Evolutionary conservation across 2,113 vertebrate genomes (phyloP).

Genomic region (Formicarius rufipectus): DNA sequence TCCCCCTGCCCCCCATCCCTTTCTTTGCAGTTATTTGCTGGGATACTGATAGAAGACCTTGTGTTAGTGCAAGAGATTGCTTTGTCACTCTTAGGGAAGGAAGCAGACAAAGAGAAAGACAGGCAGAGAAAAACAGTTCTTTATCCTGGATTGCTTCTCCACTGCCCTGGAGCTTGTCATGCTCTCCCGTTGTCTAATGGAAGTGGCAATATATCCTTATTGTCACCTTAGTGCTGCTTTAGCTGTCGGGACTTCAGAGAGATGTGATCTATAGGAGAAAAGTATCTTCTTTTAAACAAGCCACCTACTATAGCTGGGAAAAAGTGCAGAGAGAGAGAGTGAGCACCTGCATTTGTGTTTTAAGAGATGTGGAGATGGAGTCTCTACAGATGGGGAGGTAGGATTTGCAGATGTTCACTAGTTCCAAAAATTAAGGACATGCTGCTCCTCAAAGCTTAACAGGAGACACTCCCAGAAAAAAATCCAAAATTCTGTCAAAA

Average conservation of each 20-base stretch:
- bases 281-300: neutral
- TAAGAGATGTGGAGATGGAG: neutral
- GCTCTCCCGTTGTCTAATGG: slow-evolving; percentile 66
- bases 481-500: neutral
- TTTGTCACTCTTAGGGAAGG: neutral
- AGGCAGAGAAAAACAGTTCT: slow-evolving; percentile 41
- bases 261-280: neutral
- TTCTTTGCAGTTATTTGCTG: slow-evolving; percentile 75
- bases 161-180: slow-evolving; percentile 75
- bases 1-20: neutral
- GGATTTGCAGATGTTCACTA: neutral
- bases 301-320: neutral
- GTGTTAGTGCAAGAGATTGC: slow-evolving; percentile 42
- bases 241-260: neutral
- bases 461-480: neutral
- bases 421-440: neutral
- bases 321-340: neutral
- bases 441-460: neutral
- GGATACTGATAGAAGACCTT: slow-evolving; percentile 54
- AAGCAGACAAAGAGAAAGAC: neutral
- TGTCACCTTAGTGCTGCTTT: too few species aligned
- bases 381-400: neutral
- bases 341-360: neutral
- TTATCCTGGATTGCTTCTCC: slow-evolving; percentile 71
- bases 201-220: too few species aligned